Conservation (phyloP, 1,140 invertebrate species). For the Drosophila subobscura region DNA sequence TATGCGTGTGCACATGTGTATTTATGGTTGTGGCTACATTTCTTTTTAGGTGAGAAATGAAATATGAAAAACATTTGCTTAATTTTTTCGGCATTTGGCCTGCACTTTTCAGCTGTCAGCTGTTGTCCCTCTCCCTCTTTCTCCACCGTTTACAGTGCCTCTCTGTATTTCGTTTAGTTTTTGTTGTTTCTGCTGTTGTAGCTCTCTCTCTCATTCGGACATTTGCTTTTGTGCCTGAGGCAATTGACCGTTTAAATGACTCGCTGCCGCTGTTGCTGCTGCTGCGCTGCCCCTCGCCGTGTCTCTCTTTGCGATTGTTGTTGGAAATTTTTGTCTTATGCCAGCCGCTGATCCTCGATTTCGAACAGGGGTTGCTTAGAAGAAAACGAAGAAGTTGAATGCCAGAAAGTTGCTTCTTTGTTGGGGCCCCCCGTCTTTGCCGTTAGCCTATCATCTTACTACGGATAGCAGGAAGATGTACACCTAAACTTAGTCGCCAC, state of each 20-base stretch:
- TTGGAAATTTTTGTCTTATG: slow-evolving; percentile 33
- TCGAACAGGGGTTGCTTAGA: no score
- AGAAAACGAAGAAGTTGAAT: no score
- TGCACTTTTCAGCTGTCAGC: slow-evolving; percentile 49
- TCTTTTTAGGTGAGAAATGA: slow-evolving; percentile 6
- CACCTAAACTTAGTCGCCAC: no score
- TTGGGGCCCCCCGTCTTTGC: no score
- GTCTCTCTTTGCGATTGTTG: slow-evolving; percentile 37
- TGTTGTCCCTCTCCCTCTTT: slow-evolving; percentile 13
- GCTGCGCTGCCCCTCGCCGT: slow-evolving; percentile 9
- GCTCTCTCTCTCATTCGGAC: slow-evolving; percentile 39
- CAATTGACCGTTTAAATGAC: slow-evolving; percentile 81
- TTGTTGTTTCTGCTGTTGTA: slow-evolving; percentile 6
- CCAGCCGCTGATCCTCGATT: slow-evolving; percentile 1
- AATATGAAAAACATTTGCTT: slow-evolving; percentile 11
- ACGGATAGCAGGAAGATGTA: no score
- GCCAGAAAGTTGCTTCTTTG: no score
- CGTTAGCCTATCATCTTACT: no score
- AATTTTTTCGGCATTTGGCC: slow-evolving; percentile 15
- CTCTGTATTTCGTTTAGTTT: slow-evolving; percentile 41
- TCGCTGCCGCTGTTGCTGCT: slow-evolving; percentile 27
- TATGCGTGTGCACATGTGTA: no score
- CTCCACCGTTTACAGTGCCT: neutral
- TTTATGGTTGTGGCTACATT: no score
- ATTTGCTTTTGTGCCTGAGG: slow-evolving; percentile 61